phyloP scores from a whole-genome alignment of 2,888 invertebrate genomes.

The Craniophora ligustri region DNA sequence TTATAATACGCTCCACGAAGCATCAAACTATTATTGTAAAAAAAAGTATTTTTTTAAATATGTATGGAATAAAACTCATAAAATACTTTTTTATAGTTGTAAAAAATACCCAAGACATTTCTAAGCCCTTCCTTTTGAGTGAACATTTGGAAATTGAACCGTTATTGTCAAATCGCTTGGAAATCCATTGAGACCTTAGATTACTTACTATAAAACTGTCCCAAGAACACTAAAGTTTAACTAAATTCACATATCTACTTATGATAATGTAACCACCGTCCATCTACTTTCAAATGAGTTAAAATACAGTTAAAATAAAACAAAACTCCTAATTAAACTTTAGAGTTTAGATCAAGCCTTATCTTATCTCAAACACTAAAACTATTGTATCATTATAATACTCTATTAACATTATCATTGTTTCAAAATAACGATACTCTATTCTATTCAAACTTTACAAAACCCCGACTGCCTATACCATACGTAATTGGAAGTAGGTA shows the following conservation, averaged over 20 bases:
- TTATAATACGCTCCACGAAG: background rate
- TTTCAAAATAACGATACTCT: too few species aligned
- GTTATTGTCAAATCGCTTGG: slow-evolving; percentile 48
- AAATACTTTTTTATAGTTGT: background rate
- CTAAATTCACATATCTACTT: background rate
- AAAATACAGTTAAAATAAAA: too few species aligned
- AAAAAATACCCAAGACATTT: slow-evolving; percentile 9
- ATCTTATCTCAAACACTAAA: too few species aligned
- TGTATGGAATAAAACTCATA: background rate
- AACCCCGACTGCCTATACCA: too few species aligned
- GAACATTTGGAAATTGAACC: slow-evolving; percentile 28
- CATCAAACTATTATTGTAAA: slow-evolving; percentile 5
- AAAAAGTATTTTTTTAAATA: background rate
- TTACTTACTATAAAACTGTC: slow-evolving; percentile 22
- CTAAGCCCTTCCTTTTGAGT: slow-evolving; percentile 23
- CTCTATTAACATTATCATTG: too few species aligned
- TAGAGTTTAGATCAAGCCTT: too few species aligned
- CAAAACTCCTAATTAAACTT: too few species aligned
- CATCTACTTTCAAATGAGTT: background rate
- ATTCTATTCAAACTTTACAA: too few species aligned
- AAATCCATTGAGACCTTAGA: slow-evolving; percentile 40
- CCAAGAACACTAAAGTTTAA: background rate
- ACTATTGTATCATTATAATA: too few species aligned
- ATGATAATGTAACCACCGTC: background rate
- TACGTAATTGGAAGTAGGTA: too few species aligned